Base-by-base conservation (phyloP, 2,113 vertebrate genomes). In the Mus pahari region DNA sequence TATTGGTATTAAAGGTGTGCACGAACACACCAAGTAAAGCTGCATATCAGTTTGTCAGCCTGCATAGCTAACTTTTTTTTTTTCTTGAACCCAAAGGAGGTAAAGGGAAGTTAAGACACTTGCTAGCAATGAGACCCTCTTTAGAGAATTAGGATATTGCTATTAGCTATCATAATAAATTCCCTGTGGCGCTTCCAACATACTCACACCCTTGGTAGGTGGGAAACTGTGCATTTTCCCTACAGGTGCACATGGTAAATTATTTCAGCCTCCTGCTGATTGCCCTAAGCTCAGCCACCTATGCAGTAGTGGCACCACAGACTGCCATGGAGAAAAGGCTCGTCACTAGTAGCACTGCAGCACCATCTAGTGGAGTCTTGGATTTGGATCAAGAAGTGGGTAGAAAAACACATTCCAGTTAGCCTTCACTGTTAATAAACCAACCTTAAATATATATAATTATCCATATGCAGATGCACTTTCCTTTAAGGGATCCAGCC, bases 41-140 rank as follows among this genome's bases (percentile, higher is more conserved):
- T 42, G 3, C 13, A 26, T 42, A 83, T 83, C 81, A 62, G 22
- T 83, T n/a, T 77, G 26, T 95, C 78, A 95, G 24, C 71, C 68
- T 91, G 16, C 20, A 97, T 50, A 86, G 26, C 28, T 95, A 50
- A 42, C 64, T 50, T 33, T 93, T 96, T 62, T 96, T 60, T 94
- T 96, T 90, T 94, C 68, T 96, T 91, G 20, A 92, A 42, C 92
- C 53, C 58, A 11, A 39, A 95, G 83, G 39, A 92, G n/a, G 53
- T 42, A 92, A 89, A 86, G 28, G 31, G 26, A 79, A 33, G 3
- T 81, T 91, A 87, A 90, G 60, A 87, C 0, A 26, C 10, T 75
- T 95, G 55, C 33, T 92, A 70, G 68, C 36, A 73, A 6, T 75
- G 66, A 81, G 45, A 62, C 70, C 55, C 45, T 93, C 14, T 90